Percentiles rank a stretch among this genome's conserved stretches.
Evolutionary conservation across 2,888 invertebrate species (phyloP).

Genomic region (Carcina quercana): DNA sequence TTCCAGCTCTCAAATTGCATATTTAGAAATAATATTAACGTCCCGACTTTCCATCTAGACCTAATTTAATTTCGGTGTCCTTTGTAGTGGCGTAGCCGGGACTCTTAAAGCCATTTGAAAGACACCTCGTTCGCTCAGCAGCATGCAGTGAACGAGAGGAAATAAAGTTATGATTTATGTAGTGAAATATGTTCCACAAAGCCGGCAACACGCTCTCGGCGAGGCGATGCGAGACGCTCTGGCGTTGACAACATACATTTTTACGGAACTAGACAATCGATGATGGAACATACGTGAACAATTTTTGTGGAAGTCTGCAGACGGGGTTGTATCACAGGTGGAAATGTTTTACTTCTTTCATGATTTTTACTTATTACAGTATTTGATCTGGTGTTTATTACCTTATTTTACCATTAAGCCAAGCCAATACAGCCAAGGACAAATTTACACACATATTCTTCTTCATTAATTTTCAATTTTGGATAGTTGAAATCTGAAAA

Average conservation of each 20-base stretch:
- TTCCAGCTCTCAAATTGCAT: slow-evolving; percentile 29
- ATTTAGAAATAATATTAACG: slow-evolving; percentile 46
- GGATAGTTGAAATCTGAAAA: too few species aligned
- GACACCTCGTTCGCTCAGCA: slow-evolving; percentile 54
- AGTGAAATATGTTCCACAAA: slow-evolving; percentile 61
- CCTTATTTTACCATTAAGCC: too few species aligned
- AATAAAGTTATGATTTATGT: slow-evolving; percentile 73
- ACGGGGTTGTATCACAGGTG: too few species aligned
- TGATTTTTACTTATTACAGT: too few species aligned
- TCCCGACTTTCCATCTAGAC: slow-evolving; percentile 37
- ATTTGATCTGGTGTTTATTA: too few species aligned
- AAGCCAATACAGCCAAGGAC: too few species aligned
- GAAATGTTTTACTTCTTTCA: too few species aligned
- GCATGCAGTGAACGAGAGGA: slow-evolving; percentile 60
- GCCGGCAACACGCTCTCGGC: slow-evolving; percentile 33
- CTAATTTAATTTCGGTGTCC: slow-evolving; percentile 63
- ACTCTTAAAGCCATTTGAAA: slow-evolving; percentile 66
- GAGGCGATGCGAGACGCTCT: slow-evolving; percentile 37
- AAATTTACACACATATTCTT: too few species aligned
- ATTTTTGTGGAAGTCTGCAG: too few species aligned
- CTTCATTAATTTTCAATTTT: too few species aligned
- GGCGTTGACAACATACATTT: slow-evolving; percentile 51
- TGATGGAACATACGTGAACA: too few species aligned
- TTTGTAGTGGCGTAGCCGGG: slow-evolving; percentile 58
- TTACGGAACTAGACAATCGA: slow-evolving; percentile 42